Base-by-base conservation (phyloP, 2,113 vertebrate genomes). In the Tragelaphus scriptus region DNA sequence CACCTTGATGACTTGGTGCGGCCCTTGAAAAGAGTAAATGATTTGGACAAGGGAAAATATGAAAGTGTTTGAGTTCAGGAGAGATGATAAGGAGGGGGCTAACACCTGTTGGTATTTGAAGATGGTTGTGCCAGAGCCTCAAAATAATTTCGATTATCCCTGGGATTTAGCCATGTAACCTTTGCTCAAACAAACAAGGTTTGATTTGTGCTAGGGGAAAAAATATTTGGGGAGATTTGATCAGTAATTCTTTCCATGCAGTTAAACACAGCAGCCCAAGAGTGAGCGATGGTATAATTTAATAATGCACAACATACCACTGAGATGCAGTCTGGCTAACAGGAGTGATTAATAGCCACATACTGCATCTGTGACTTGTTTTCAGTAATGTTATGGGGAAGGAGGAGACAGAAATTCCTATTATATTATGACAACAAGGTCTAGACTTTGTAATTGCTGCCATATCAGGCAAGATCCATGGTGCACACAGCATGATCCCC, bases 221-320 rank as follows among this genome's bases (percentile, higher is more conserved):
- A 75, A 85, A 10, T 80, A 61, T 82, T 49, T 65, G 90, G 85
- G 79, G 88, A 90, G 65, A 90, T 85, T 55, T 94, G 79, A 97
- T 93, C 65, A 85, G 87, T 92, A 96, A 98, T 98, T 97, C 94
- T 97, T 97, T 84, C 88, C 96, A 92, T 91, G 90, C 90, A 96
- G 96, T 96, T 98, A 96, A 96, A 90, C 75, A 85, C 59, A 92
- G 90, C 90, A 94, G 81, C 77, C 36, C 85, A 88, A 94, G 95
- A 94, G 81, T 97, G 97, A 96, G 59, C 0, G 12, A 90, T 92
- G 90, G 94, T 16, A 63, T 96, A 88, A 97, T 97, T 97, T 98
- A 97, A 93, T 97, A 91, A 97, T 71, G 88, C 25, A 96, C 96
- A 95, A 86, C 94, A 44, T 93, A 94, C 88, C 85, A 79, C 32